Percentiles rank a stretch among this genome's conserved stretches.
phyloP scores from a whole-genome alignment of 2,888 invertebrate species.

The Papilio elwesi region DNA sequence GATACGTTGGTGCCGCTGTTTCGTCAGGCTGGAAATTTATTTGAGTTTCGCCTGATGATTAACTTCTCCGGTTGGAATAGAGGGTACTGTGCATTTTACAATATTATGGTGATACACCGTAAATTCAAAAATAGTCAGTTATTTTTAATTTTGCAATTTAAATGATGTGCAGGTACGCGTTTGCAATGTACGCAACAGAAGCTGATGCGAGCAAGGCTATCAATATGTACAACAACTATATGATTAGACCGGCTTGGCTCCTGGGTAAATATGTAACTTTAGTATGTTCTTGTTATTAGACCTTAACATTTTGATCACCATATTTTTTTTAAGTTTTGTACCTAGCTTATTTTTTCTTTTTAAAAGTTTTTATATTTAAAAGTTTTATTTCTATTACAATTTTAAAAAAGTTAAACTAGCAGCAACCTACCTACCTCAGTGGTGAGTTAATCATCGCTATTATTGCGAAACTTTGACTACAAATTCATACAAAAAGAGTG shows the following conservation, averaged over 20 bases:
- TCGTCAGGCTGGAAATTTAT: slow-evolving; percentile 85
- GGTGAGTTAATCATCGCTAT: no score
- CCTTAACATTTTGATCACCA: no score
- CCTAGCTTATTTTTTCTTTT: background rate
- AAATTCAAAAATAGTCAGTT: no score
- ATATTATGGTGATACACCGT: background rate
- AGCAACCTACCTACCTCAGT: no score
- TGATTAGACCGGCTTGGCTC: slow-evolving; percentile 86
- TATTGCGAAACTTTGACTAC: no score
- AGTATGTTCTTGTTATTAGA: no score
- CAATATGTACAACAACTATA: slow-evolving; percentile 86
- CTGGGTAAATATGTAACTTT: slow-evolving; percentile 66
- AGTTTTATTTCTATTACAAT: no score
- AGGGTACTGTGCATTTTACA: slow-evolving; percentile 73
- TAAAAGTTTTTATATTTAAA: no score
- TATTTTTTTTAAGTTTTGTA: no score
- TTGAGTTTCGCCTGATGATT: slow-evolving; percentile 91
- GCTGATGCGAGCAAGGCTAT: slow-evolving; percentile 87
- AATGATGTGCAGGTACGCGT: slow-evolving; percentile 83
- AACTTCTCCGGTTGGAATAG: slow-evolving; percentile 89
- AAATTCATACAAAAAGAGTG: no score
- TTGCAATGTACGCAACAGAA: slow-evolving; percentile 86
- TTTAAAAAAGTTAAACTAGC: no score
- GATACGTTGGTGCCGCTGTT: slow-evolving; percentile 86
- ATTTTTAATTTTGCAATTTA: no score